Percentiles rank a stretch among this genome's conserved stretches.
phyloP scores from a whole-genome alignment of 2,797 vertebrate genomes.

The Galaxias olidus region DNA sequence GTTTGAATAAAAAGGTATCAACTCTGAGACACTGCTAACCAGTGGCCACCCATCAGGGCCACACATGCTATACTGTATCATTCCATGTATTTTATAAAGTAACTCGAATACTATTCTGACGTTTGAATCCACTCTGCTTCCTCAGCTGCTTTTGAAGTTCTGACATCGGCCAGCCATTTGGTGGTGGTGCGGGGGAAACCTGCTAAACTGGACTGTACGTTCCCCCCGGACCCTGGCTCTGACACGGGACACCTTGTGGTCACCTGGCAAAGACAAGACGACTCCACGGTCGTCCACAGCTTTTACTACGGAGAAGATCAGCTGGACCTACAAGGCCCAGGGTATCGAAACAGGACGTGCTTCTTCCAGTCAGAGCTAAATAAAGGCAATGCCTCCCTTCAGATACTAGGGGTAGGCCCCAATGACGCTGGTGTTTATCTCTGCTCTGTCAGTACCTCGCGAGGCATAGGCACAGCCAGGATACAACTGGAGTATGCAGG shows the following conservation, averaged over 20 bases:
- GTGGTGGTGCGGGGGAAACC: conserved; percentile 15
- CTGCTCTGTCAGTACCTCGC: conserved; percentile 33
- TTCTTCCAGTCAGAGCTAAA: conserved; percentile 21
- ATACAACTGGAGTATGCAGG: conserved; percentile 45
- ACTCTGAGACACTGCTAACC: too few species aligned
- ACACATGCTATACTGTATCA: too few species aligned
- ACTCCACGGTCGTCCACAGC: conserved; percentile 42
- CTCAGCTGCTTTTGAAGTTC: conserved; percentile 28
- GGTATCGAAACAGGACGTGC: conserved; percentile 34
- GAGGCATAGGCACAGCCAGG: conserved; percentile 19
- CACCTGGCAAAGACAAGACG: conserved; percentile 45
- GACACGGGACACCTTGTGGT: conserved; percentile 23
- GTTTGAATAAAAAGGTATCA: too few species aligned
- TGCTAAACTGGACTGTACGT: conserved; percentile 41
- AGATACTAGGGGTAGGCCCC: conserved; percentile 17
- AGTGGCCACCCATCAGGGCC: too few species aligned
- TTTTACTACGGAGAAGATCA: conserved; percentile 42
- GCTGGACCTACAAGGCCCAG: conserved; percentile 20
- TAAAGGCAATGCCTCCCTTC: conserved; percentile 47
- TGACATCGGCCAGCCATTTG: conserved; percentile 5
- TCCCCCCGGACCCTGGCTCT: conserved; percentile 1
- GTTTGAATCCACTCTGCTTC: too few species aligned
- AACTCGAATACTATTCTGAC: too few species aligned
- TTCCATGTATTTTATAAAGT: too few species aligned
- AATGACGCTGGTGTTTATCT: conserved; percentile 38